A percentile compares a stretch with the other conserved stretches of the same genome.
phyloP scores from a whole-genome alignment of 2,797 vertebrate genomes.

The Erithacus rubecula region DNA sequence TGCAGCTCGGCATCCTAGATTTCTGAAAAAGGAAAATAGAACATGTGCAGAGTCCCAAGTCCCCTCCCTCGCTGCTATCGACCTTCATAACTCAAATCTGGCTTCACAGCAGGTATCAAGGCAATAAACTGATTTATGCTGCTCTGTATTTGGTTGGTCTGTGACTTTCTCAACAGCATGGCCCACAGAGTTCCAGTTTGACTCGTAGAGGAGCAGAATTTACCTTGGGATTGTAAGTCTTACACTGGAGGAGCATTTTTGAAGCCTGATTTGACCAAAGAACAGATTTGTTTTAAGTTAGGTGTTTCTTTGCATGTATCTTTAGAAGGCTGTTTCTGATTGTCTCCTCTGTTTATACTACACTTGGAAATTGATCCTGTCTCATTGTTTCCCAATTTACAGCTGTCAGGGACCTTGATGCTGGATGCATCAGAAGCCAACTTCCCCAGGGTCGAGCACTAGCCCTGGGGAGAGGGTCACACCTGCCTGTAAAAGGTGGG shows the following conservation, averaged over 20 bases:
- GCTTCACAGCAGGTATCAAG: constrained; percentile 72
- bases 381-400: neutral
- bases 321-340: neutral
- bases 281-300: neutral
- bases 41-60: constrained; percentile 69
- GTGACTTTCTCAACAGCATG: neutral
- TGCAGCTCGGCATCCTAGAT: constrained; percentile 68
- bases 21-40: constrained; percentile 75
- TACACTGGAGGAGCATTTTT: neutral
- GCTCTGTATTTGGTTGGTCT: neutral
- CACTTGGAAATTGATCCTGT: neutral
- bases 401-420: constrained; percentile 61
- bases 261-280: neutral
- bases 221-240: neutral
- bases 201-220: neutral
- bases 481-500: neutral
- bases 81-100: constrained; percentile 59
- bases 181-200: neutral
- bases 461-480: constrained; percentile 24
- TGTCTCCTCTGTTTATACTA: neutral
- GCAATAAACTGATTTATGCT: neutral
- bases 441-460: constrained; percentile 69
- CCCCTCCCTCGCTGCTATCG: constrained; percentile 73
- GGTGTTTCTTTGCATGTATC: neutral
- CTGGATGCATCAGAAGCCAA: constrained; percentile 50